A percentile compares a stretch with the other conserved stretches of the same genome.
Conservation (phyloP, 2,113 vertebrate genomes). For the Tichodroma muraria region DNA sequence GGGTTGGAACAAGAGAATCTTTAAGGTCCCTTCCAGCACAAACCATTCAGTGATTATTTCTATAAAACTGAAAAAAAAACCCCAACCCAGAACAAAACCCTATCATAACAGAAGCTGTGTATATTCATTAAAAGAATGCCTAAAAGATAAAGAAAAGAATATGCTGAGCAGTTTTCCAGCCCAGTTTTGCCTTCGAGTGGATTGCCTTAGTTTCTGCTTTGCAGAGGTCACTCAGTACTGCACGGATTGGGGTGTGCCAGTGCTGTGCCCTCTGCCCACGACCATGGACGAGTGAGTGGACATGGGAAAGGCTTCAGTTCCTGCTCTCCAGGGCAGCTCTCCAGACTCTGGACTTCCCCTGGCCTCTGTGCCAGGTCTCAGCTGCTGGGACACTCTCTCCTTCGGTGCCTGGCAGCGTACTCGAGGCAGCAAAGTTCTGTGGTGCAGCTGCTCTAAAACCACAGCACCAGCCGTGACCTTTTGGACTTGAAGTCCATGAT, state of each 20-base stretch:
- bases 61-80: not conserved
- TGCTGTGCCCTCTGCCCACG: not conserved
- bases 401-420: rapidly evolving
- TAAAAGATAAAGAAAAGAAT: not conserved
- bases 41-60: not conserved
- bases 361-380: not conserved
- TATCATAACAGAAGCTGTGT: not conserved
- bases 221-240: not conserved
- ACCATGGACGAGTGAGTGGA: not conserved
- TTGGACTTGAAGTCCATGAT: not conserved
- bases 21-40: not conserved
- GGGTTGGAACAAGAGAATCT: not conserved
- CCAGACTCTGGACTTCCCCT: not conserved
- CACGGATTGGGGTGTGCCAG: not conserved
- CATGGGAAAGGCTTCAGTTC: not conserved
- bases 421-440: not conserved
- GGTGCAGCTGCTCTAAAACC: conserved; percentile 7
- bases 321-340: not conserved
- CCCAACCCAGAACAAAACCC: rapidly evolving
- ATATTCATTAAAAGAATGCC: not conserved
- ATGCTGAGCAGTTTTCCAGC: not conserved
- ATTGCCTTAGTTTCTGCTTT: not conserved
- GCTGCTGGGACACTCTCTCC: not conserved
- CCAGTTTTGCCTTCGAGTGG: not conserved
- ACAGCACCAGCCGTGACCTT: not conserved